A percentile compares a stretch with the other conserved stretches of the same genome.
Evolutionary conservation across 2,113 vertebrate genomes (phyloP).

Genomic region (Ciconia stormi): DNA sequence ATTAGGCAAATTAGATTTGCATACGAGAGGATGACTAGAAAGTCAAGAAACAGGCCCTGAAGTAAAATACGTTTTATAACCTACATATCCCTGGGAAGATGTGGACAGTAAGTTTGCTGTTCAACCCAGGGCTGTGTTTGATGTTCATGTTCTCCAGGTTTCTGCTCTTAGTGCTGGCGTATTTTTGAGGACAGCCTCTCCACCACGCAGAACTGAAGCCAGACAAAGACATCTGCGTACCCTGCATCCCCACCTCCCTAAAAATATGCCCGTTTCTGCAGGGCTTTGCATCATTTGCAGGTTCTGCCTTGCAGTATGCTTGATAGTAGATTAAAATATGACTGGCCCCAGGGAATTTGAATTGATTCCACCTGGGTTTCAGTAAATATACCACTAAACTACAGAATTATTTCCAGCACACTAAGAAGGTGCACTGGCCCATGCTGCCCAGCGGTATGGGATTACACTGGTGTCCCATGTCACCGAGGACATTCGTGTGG

Average conservation of each 20-base stretch:
- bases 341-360: neutral
- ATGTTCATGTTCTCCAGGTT: neutral
- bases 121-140: neutral
- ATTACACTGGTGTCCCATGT: neutral
- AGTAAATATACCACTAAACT: neutral
- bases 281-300: neutral
- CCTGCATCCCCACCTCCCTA: neutral
- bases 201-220: neutral
- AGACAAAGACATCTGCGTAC: neutral
- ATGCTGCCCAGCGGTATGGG: neutral
- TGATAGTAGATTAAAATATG: neutral
- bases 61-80: neutral
- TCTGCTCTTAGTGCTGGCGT: accelerated
- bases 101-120: neutral
- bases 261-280: neutral
- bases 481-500: neutral
- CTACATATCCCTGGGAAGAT: neutral
- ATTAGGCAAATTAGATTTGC: slow-evolving; percentile 60
- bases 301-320: neutral
- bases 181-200: neutral
- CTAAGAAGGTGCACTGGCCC: neutral
- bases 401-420: neutral
- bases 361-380: neutral
- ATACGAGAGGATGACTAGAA: slow-evolving; percentile 28
- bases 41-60: slow-evolving; percentile 31